phyloP scores from a whole-genome alignment of 2,888 invertebrate species.

The Cephus pygmeus region DNA sequence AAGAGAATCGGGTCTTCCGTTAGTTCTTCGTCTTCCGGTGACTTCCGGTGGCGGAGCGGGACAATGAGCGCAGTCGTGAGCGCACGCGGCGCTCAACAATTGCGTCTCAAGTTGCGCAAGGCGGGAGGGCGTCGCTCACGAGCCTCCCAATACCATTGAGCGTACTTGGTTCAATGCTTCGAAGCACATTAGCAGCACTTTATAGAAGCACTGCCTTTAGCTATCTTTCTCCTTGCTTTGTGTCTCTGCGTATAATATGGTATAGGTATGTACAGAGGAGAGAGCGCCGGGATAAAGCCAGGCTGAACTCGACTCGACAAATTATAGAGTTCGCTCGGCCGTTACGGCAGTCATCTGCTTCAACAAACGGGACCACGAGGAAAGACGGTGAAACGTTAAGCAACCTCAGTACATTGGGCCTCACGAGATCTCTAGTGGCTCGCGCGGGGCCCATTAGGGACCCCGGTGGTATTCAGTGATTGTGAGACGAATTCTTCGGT shows the following conservation, averaged over 20 bases:
- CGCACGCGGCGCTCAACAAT: slow-evolving; percentile 63
- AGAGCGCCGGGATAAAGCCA: slow-evolving; percentile 3
- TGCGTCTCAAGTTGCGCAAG: slow-evolving; percentile 64
- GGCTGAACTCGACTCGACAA: slow-evolving; percentile 54
- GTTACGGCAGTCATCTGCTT: slow-evolving; percentile 59
- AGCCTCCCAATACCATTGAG: slow-evolving; percentile 12
- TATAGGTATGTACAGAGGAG: slow-evolving; percentile 24
- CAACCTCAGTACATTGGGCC: slow-evolving; percentile 11
- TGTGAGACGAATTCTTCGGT: slow-evolving; percentile 17
- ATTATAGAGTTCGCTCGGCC: slow-evolving; percentile 64
- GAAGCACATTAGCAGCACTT: slow-evolving; percentile 54
- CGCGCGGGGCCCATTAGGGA: slow-evolving; percentile 18
- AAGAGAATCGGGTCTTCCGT: slow-evolving; percentile 54
- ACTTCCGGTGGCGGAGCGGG: slow-evolving; percentile 62
- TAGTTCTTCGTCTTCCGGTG: slow-evolving; percentile 65
- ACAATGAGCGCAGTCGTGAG: slow-evolving; percentile 46
- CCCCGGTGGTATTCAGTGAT: slow-evolving; percentile 19
- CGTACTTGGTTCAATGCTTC: slow-evolving; percentile 35
- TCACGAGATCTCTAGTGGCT: neutral
- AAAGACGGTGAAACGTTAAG: slow-evolving; percentile 21
- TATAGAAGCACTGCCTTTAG: slow-evolving; percentile 41
- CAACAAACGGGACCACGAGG: slow-evolving; percentile 42
- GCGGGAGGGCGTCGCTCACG: slow-evolving; percentile 52
- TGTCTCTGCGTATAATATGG: neutral
- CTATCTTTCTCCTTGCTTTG: neutral